Evolutionary conservation across 1,140 invertebrate genomes (phyloP).

Genomic region (Rhopalosiphum maidis): DNA sequence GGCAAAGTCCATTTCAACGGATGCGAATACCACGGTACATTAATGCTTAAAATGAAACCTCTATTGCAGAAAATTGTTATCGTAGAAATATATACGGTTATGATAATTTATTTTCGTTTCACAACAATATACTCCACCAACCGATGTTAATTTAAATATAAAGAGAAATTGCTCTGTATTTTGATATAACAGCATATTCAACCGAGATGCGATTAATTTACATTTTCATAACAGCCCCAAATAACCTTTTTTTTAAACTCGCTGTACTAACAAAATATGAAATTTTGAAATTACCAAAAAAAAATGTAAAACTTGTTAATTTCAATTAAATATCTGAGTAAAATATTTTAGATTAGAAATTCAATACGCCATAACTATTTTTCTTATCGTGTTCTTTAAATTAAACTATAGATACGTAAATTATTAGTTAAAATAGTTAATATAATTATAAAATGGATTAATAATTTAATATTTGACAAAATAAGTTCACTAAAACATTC

Average conservation of each 20-base stretch:
- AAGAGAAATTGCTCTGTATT: conserved; percentile 14
- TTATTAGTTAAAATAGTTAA: not conserved
- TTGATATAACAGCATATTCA: not conserved
- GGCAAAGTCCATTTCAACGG: not conserved
- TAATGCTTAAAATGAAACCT: not conserved
- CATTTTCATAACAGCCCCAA: conserved; percentile 20
- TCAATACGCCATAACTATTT: not conserved
- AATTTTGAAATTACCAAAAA: not conserved
- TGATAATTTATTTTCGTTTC: not conserved
- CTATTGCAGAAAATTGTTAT: not conserved
- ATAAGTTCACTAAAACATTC: not conserved
- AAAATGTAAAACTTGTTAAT: not conserved
- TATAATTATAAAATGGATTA: not conserved
- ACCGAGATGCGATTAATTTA: conserved; percentile 29
- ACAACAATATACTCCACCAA: not conserved
- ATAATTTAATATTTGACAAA: not conserved
- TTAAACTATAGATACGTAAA: not conserved
- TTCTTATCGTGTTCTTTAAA: not conserved
- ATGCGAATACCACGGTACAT: not conserved
- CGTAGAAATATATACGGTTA: not conserved
- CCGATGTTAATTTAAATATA: conserved; percentile 43
- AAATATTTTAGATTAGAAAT: not conserved
- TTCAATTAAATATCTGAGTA: not conserved
- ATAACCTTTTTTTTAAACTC: not conserved
- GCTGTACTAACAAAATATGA: not conserved